phyloP scores from a whole-genome alignment of 2,888 invertebrate genomes.

The Clanis bilineata region DNA sequence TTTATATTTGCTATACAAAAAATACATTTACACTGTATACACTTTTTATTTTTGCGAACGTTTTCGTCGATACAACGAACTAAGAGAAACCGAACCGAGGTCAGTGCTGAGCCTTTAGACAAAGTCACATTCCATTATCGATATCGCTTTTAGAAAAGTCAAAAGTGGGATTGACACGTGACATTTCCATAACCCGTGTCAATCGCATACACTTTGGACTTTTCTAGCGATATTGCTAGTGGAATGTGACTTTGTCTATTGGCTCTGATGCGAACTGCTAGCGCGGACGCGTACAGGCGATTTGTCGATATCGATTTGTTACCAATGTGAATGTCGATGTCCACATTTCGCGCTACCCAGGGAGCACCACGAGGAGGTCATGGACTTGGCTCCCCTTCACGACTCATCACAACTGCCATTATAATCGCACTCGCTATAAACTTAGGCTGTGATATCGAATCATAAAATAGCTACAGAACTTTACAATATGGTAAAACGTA shows the following conservation, averaged over 20 bases:
- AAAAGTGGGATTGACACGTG: too few relatives aligned
- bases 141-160: too few relatives aligned
- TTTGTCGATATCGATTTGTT: conserved; percentile 24
- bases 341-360: conserved; percentile 80
- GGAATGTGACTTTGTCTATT: too few relatives aligned
- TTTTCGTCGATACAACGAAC: neutral
- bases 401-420: conserved; percentile 31
- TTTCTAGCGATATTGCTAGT: too few relatives aligned
- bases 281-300: neutral
- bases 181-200: too few relatives aligned
- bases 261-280: neutral
- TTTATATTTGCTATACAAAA: conserved; percentile 18
- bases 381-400: conserved; percentile 78
- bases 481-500: conserved; percentile 12
- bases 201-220: too few relatives aligned
- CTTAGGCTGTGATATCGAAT: conserved; percentile 8
- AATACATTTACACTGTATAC: neutral
- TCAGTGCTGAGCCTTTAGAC: too few relatives aligned
- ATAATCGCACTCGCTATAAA: conserved; percentile 5
- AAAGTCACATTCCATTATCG: too few relatives aligned
- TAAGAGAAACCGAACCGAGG: neutral
- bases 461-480: neutral
- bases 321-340: conserved; percentile 64
- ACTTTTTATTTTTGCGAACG: neutral
- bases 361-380: conserved; percentile 81